Base-by-base conservation (phyloP, 2,888 invertebrate species). In the Scaptodrosophila latifasciaeformis region DNA sequence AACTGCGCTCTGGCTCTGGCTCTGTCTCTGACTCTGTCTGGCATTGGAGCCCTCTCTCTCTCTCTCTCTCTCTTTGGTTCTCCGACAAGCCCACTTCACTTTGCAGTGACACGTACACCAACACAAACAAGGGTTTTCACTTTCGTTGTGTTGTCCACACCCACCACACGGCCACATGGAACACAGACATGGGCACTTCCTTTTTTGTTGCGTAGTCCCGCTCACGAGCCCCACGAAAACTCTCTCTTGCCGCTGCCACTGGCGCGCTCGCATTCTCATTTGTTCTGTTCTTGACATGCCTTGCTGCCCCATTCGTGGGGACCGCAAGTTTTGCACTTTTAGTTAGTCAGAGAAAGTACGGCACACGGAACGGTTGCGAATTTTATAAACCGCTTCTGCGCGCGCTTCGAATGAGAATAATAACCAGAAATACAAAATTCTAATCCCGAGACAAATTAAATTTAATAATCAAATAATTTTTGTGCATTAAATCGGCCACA, bases 311-410 rank as follows among this genome's bases (percentile, higher is more conserved):
- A 6, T 24, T 15, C 27, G 35, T 61, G 46, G 46, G 40, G 12
- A 15, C 48, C 47, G 62, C 40, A 40, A 58, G 59, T 53, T 57
- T 56, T 43, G 63, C 59, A 49, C 57, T 66, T 66, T 66, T 65
- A 68, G 54, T 82, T 81, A 86, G 84, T 86, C 82, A 85, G 85
- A 86, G 85, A 86, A 85, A 86, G 85, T 84, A 83, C 83, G 82
- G 83, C 84, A 81, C 76, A 79, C 72, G 79, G 81, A 83, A 78
- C 83, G 81, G 85, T 81, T 82, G 80, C 67, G 59, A 62, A 56
- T 54, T 46, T 49, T 19, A 7, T 50, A 30, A 43, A 24, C 62
- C 43, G 47, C 24, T 59, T 1, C 17, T 17, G 44, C 44, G 62
- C 71, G 69, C 70, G 65, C 47, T 60, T 24, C 7, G 7, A 24